Percentiles rank a stretch among this genome's conserved stretches.
These are phyloP conservation scores for Melolontha melolontha DNA, from an alignment of 2,888 invertebrate species.

Conservation along the genomic window DNA sequence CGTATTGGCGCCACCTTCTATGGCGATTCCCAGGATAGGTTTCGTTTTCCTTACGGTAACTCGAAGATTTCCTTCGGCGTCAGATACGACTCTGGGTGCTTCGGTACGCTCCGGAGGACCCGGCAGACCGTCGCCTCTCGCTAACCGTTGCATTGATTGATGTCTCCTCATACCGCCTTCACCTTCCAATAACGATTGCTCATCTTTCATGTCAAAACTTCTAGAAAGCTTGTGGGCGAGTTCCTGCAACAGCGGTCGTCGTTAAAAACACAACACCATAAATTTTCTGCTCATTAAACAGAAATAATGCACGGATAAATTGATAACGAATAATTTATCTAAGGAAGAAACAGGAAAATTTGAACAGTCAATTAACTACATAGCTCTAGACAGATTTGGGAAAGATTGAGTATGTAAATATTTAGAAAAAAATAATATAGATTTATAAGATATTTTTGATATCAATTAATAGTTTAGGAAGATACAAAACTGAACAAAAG, in stretches of 20 bases:
- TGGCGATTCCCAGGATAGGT: slow-evolving; percentile 95
- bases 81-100: slow-evolving; percentile 77
- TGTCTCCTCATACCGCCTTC: slow-evolving; percentile 74
- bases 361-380: too few relatives aligned
- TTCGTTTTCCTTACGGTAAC: slow-evolving; percentile 93
- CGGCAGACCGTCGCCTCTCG: slow-evolving; percentile 70
- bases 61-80: slow-evolving; percentile 89
- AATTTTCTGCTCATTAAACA: too few relatives aligned
- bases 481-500: too few relatives aligned
- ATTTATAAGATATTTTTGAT: too few relatives aligned
- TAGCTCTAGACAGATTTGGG: too few relatives aligned
- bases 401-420: too few relatives aligned
- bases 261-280: too few relatives aligned
- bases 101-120: slow-evolving; percentile 52
- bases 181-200: slow-evolving; percentile 78
- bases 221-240: slow-evolving; percentile 87
- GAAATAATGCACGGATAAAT: too few relatives aligned
- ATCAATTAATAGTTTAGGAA: too few relatives aligned
- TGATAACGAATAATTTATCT: too few relatives aligned
- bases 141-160: slow-evolving; percentile 82
- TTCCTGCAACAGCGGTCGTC: slow-evolving; percentile 70
- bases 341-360: too few relatives aligned
- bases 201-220: slow-evolving; percentile 91
- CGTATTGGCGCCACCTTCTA: slow-evolving; percentile 97
- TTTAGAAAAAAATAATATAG: too few relatives aligned